Percentiles rank a stretch among this genome's conserved stretches.
These are phyloP conservation scores for Cossypha heuglini DNA, from an alignment of 2,797 vertebrate genomes.

Conservation along the genomic window DNA sequence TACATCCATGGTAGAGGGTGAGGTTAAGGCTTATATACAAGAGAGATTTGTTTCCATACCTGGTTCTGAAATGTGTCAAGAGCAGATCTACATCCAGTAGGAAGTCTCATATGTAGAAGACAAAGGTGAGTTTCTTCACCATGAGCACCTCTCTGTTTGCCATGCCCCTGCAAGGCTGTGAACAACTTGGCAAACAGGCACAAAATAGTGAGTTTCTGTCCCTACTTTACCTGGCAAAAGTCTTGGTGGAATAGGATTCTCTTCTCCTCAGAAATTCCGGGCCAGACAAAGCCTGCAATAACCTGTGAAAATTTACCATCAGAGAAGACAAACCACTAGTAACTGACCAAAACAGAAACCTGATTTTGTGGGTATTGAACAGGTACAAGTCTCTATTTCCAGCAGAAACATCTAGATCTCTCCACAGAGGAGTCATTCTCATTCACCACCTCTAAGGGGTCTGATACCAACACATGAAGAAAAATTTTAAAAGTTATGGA, in stretches of 20 bases:
- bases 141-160: not conserved
- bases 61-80: not conserved
- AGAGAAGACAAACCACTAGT: not conserved
- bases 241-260: not conserved
- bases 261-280: not conserved
- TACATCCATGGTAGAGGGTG: not conserved
- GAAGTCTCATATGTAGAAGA: not conserved
- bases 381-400: not conserved
- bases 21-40: not conserved
- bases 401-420: fast-evolving
- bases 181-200: not conserved
- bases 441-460: not conserved
- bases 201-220: not conserved
- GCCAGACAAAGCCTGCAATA: not conserved
- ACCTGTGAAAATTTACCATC: not conserved
- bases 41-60: not conserved
- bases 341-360: not conserved
- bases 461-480: not conserved
- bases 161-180: not conserved
- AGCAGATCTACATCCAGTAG: not conserved
- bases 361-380: not conserved
- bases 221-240: not conserved
- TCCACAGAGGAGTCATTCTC: not conserved
- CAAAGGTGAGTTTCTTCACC: not conserved
- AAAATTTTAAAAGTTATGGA: not conserved